Evolutionary conservation across 92 coral and sea anemone genomes (phyloP).

Genomic region (Palythoa grandis): DNA sequence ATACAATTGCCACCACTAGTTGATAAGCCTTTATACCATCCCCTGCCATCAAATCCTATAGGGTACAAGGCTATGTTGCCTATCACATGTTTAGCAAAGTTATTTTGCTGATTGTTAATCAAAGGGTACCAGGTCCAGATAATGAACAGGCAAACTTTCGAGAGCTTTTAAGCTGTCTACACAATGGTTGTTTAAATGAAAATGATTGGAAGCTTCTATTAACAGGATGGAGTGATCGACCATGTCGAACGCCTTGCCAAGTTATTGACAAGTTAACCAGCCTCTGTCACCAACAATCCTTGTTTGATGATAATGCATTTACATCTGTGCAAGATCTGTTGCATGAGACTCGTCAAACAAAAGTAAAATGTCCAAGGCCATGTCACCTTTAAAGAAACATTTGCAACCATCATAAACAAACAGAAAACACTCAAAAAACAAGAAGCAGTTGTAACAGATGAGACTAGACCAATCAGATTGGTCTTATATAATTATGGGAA

Average conservation of each 20-base stretch:
- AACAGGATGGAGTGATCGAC: too few relatives aligned
- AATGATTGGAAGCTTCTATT: background rate
- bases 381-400: slow-evolving; percentile 47
- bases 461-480: slow-evolving; percentile 27
- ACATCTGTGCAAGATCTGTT: background rate
- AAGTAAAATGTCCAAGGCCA: slow-evolving; percentile 27
- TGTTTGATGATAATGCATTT: background rate
- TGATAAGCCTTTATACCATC: background rate
- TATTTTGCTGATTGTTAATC: background rate
- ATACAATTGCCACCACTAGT: slow-evolving; percentile 31
- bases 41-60: background rate
- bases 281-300: background rate
- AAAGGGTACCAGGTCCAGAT: background rate
- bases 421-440: slow-evolving; percentile 33
- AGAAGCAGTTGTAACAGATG: slow-evolving; percentile 38
- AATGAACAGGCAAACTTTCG: background rate
- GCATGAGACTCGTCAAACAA: background rate
- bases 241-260: too few relatives aligned
- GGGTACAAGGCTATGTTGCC: background rate
- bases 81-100: background rate
- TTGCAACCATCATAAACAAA: slow-evolving; percentile 31
- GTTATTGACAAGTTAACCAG: slow-evolving; percentile 28
- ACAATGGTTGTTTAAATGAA: background rate
- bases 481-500: slow-evolving; percentile 46
- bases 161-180: too few relatives aligned